Percentiles rank a stretch among this genome's conserved stretches.
phyloP scores from a whole-genome alignment of 2,797 vertebrate genomes.

The Hydrolagus colliei region DNA sequence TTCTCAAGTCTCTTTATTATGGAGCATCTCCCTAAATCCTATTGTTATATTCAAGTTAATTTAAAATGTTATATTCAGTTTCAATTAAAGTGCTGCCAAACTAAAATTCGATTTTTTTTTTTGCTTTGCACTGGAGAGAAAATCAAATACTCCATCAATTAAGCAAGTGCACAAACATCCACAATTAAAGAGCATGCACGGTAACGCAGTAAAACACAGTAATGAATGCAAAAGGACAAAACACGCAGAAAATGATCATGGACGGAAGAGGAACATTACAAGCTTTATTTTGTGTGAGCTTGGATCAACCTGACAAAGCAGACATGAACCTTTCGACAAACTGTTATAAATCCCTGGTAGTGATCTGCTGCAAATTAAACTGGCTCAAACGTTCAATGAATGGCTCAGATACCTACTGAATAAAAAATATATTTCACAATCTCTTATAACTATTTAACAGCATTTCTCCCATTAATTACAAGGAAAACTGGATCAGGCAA shows the following conservation, averaged over 20 bases:
- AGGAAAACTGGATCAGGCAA: not conserved
- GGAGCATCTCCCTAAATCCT: no score
- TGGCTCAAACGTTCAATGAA: not conserved
- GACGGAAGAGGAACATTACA: not conserved
- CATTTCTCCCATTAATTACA: not conserved
- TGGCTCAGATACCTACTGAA: not conserved
- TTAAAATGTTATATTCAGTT: no score
- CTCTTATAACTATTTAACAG: not conserved
- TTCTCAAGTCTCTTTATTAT: no score
- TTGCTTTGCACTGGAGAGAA: no score
- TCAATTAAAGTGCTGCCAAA: no score
- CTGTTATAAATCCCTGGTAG: not conserved
- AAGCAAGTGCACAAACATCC: not conserved
- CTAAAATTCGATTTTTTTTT: no score
- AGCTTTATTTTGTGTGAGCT: not conserved
- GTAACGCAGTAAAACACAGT: not conserved
- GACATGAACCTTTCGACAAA: not conserved
- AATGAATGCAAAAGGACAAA: not conserved
- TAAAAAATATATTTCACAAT: conserved; percentile 1
- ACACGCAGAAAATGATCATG: not conserved
- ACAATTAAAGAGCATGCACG: not conserved
- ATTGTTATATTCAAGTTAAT: no score
- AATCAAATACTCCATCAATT: not conserved
- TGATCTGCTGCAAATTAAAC: not conserved
- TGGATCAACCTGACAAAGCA: not conserved